Base-by-base conservation (phyloP, 2,888 invertebrate species). In the Limenitis camilla region DNA sequence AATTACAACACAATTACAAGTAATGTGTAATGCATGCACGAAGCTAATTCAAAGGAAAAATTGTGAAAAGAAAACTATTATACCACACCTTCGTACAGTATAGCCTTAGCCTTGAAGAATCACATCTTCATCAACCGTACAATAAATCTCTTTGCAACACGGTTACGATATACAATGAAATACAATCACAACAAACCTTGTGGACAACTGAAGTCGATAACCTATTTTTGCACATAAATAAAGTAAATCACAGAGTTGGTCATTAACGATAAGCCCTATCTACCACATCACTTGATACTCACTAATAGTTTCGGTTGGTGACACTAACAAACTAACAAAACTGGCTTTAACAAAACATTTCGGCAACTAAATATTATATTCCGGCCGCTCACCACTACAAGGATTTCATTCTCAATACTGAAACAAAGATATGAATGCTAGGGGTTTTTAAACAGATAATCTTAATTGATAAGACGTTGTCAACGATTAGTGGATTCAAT, bases 391-490 rank as follows among this genome's bases (percentile, higher is more conserved):
- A 68, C 45, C 53, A 50, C 63, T 68, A 65, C 64, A 66, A 62
- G 65, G 64, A 69, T 71, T 67, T 69, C 72, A 69, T 65, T 67
- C 62, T 66, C 71, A 61, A 66, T 67, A 85, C 82, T 85, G 81
- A 75, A 78, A 75, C 66, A 67, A 71, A 72, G 66, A 74, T 78
- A 78, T 71, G 71, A 78, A 72, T 64, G 72, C 63, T 69, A 66
- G 69, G 66, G 74, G 78, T 79, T 85, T 81, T 79, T 81, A 85
- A 80, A 71, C 69, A 76, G 81, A 81, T 82, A 80, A 83, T 85
- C 82, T 76, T 74, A 74, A 67, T 73, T 77, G 86, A 85, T 85
- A 85, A 85, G 76, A 66, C 64, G 62, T 60, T 65, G 67, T 70
- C 68, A 70, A 65, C 67, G 78, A 84, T 84, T 84, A 82, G 67